Evolutionary conservation across 1,140 invertebrate genomes (phyloP).

Genomic region (Meloidogyne floridensis): DNA sequence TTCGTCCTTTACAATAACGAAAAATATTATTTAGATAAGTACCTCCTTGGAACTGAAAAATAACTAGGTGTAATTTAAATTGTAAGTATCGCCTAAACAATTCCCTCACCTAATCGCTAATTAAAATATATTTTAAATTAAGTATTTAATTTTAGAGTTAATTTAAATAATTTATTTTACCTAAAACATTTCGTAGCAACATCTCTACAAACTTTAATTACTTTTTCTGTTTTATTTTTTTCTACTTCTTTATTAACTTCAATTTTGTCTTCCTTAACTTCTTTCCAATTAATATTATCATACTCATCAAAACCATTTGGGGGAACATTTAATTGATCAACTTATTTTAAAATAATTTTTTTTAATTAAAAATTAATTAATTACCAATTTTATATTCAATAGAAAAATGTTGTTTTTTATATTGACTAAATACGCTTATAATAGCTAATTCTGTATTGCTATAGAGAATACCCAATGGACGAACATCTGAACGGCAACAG

Average conservation of each 20-base stretch:
- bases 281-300: constrained; percentile 17
- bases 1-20: too few species aligned
- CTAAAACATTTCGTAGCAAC: constrained; percentile 26
- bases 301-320: constrained; percentile 15
- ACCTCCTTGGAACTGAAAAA: too few species aligned
- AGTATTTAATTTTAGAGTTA: neutral
- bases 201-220: constrained; percentile 7
- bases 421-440: constrained; percentile 40
- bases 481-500: constrained; percentile 38
- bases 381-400: constrained; percentile 31
- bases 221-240: neutral
- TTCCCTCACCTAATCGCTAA: too few species aligned
- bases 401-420: constrained; percentile 33
- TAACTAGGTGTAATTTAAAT: too few species aligned
- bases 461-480: constrained; percentile 27
- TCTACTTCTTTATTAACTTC: neutral
- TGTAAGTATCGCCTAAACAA: too few species aligned
- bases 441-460: constrained; percentile 34
- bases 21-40: too few species aligned
- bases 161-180: neutral
- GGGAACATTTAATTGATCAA: constrained; percentile 15
- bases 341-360: constrained; percentile 13
- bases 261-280: neutral
- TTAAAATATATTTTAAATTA: too few species aligned
- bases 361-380: neutral